Percentiles rank a stretch among this genome's conserved stretches.
These are phyloP conservation scores for Trachelipus rathkii DNA, from an alignment of 1,140 invertebrate species.

Conservation along the genomic window DNA sequence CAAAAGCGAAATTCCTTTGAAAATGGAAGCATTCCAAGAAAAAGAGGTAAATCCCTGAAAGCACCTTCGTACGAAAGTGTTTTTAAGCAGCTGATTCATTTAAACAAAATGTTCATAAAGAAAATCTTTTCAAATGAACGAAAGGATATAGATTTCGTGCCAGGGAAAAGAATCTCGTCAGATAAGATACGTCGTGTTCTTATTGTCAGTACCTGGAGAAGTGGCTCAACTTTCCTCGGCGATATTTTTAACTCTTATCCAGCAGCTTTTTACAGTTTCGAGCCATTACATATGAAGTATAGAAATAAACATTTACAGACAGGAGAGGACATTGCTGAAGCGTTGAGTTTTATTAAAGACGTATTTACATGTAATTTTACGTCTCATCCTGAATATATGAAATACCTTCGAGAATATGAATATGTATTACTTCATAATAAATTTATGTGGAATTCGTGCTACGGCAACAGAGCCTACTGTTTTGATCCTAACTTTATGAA, in stretches of 20 bases:
- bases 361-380: constrained; percentile 37
- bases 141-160: constrained; percentile 30
- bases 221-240: constrained; percentile 42
- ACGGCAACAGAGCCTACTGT: constrained; percentile 31
- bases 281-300: constrained; percentile 36
- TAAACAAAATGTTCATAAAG: not conserved
- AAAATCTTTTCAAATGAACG: not conserved
- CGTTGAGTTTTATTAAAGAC: constrained; percentile 21
- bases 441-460: constrained; percentile 35
- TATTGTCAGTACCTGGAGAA: constrained; percentile 42
- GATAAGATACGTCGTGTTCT: constrained; percentile 33
- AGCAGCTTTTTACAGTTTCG: constrained; percentile 42
- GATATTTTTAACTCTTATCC: constrained; percentile 41
- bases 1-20: too few species aligned
- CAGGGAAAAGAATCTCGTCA: constrained; percentile 29
- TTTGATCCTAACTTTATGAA: constrained; percentile 37
- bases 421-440: constrained; percentile 37
- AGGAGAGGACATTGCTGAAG: constrained; percentile 27
- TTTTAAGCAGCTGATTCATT: too few species aligned
- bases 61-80: too few species aligned
- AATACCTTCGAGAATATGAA: constrained; percentile 34
- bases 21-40: too few species aligned
- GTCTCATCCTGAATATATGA: constrained; percentile 27
- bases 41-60: too few species aligned
- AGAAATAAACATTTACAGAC: constrained; percentile 39